A percentile compares a stretch with the other conserved stretches of the same genome.
Evolutionary conservation across 2,113 vertebrate genomes (phyloP).

Genomic region (Cyprinodon variegatus): DNA sequence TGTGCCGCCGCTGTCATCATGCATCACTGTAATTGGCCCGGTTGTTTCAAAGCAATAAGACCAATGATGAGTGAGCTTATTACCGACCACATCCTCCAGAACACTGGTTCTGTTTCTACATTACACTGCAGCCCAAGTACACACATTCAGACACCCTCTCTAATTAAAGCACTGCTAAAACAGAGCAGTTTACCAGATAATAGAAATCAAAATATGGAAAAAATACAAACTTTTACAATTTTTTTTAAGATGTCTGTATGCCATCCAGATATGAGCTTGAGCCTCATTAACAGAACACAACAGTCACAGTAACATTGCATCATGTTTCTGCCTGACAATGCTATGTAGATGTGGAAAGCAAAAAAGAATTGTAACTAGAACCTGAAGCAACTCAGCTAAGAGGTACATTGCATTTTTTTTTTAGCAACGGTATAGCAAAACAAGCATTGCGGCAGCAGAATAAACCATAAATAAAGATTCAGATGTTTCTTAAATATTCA

Average conservation of each 20-base stretch:
- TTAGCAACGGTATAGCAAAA: background rate
- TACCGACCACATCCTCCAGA: background rate
- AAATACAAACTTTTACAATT: background rate
- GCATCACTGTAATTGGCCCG: background rate
- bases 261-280: constrained; percentile 10
- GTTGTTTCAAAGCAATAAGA: background rate
- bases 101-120: background rate
- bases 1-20: background rate
- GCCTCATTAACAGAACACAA: constrained; percentile 17
- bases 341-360: background rate
- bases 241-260: background rate
- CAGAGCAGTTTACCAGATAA: background rate
- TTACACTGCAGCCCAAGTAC: background rate
- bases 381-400: background rate
- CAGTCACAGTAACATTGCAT: constrained; percentile 3
- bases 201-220: background rate
- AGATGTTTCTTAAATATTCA: background rate
- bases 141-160: background rate
- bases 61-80: background rate
- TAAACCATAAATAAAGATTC: background rate
- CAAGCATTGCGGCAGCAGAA: background rate
- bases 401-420: constrained; percentile 20
- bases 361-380: background rate
- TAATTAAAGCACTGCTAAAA: background rate
- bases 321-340: constrained; percentile 11